These are phyloP conservation scores for Gortyna flavago DNA, from an alignment of 2,888 invertebrate genomes.

Conservation along the genomic window DNA sequence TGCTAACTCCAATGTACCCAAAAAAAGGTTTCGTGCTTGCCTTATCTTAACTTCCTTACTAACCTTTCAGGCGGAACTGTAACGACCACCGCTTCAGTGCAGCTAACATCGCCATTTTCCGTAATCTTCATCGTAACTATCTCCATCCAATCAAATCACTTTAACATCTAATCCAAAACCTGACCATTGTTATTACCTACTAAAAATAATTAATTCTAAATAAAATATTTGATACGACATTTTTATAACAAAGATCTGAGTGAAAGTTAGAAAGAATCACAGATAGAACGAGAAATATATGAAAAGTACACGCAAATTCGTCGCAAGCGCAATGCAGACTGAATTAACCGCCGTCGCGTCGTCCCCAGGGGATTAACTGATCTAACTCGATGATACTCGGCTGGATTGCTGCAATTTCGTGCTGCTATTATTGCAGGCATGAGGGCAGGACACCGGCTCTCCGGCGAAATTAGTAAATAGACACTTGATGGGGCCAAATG, in stretches of 20 bases:
- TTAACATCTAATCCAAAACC: conserved; percentile 30
- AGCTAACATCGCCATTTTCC: conserved; percentile 70
- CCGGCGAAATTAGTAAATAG: conserved; percentile 83
- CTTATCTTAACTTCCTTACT: conserved; percentile 63
- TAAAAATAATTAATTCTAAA: conserved; percentile 33
- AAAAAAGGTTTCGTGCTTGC: conserved; percentile 21
- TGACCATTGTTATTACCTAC: conserved; percentile 33
- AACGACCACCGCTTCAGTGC: conserved; percentile 63
- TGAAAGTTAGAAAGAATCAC: conserved; percentile 25
- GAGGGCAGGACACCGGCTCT: conserved; percentile 85
- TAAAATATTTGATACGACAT: conserved; percentile 52
- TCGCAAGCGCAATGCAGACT: conserved; percentile 74
- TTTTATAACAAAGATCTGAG: neutral
- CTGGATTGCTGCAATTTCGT: conserved; percentile 87
- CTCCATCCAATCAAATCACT: conserved; percentile 52
- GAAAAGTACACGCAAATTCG: conserved; percentile 68
- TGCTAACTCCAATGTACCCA: neutral
- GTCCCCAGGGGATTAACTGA: conserved; percentile 79
- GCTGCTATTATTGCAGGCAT: conserved; percentile 81
- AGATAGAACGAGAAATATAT: conserved; percentile 12
- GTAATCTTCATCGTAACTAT: conserved; percentile 81
- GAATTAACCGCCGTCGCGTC: conserved; percentile 69
- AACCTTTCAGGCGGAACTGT: conserved; percentile 65
- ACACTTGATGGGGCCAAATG: conserved; percentile 72
- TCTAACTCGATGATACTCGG: conserved; percentile 83